A percentile compares a stretch with the other conserved stretches of the same genome.
Evolutionary conservation across 2,797 vertebrate genomes (phyloP).

Genomic region (Chromobotia macracanthus): DNA sequence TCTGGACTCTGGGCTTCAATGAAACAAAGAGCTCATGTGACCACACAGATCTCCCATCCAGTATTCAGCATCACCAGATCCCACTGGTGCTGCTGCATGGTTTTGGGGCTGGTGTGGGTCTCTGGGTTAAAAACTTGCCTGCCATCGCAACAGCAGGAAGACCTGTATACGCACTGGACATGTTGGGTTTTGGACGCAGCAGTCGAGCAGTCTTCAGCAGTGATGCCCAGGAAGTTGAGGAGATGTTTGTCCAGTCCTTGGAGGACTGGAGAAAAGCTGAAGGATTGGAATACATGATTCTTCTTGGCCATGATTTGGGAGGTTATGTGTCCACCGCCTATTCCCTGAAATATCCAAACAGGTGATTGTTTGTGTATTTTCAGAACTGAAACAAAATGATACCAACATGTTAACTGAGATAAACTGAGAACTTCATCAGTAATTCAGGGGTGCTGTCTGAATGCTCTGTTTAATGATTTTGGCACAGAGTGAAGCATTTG

Average conservation of each 20-base stretch:
- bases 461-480: constrained; percentile 10
- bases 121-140: constrained; percentile 93
- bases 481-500: constrained; percentile 85
- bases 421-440: too few relatives aligned
- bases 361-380: constrained; percentile 70
- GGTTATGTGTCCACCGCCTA: constrained; percentile 90
- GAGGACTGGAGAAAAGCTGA: constrained; percentile 90
- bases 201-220: constrained; percentile 82
- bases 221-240: constrained; percentile 82
- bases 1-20: constrained; percentile 90
- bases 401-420: not conserved
- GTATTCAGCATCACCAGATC: constrained; percentile 51
- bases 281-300: constrained; percentile 85
- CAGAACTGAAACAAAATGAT: not conserved
- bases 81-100: constrained; percentile 90
- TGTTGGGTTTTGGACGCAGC: constrained; percentile 93
- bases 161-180: constrained; percentile 87
- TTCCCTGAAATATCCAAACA: constrained; percentile 85
- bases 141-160: constrained; percentile 77
- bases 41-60: constrained; percentile 9
- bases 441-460: too few relatives aligned
- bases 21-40: constrained; percentile 51
- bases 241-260: constrained; percentile 86
- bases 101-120: constrained; percentile 89
- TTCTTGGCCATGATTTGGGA: constrained; percentile 93